Percentiles rank a stretch among this genome's conserved stretches.
Evolutionary conservation across 2,113 vertebrate genomes (phyloP).

Genomic region (Ptilonorhynchus violaceus): DNA sequence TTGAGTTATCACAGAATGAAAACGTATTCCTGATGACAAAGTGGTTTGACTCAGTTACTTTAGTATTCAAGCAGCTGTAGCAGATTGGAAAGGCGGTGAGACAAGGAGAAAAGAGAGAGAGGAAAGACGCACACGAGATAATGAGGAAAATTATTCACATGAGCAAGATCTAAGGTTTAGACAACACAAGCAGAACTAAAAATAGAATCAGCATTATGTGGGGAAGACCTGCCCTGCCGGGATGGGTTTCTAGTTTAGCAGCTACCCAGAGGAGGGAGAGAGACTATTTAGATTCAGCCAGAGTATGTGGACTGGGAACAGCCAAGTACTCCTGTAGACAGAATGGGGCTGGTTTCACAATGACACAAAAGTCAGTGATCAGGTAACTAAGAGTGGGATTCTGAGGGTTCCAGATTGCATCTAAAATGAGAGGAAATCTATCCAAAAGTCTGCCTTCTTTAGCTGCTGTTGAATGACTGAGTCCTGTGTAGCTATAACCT

Average conservation of each 20-base stretch:
- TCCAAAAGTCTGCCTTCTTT: background rate
- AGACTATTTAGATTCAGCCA: background rate
- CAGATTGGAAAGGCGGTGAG: slow-evolving; percentile 37
- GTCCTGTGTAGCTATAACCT: background rate
- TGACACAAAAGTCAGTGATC: background rate
- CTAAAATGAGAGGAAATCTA: background rate
- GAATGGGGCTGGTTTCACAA: background rate
- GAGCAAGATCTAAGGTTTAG: slow-evolving; percentile 47
- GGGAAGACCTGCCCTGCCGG: slow-evolving; percentile 14
- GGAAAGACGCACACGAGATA: background rate
- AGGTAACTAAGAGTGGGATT: background rate
- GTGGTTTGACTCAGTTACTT: slow-evolving; percentile 40
- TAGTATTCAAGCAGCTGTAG: slow-evolving; percentile 43
- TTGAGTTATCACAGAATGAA: slow-evolving; percentile 27
- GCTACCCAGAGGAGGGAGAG: background rate
- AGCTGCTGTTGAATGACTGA: background rate
- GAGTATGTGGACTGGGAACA: background rate
- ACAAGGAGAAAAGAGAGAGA: slow-evolving; percentile 43
- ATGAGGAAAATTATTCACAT: slow-evolving; percentile 52
- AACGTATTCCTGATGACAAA: slow-evolving; percentile 33
- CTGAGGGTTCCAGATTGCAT: background rate
- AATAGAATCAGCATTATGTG: background rate
- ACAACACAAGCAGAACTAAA: slow-evolving; percentile 37
- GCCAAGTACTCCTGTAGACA: background rate
- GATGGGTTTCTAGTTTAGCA: background rate